A percentile compares a stretch with the other conserved stretches of the same genome.
phyloP scores from a whole-genome alignment of 1,140 invertebrate species.

The Venturia canescens region DNA sequence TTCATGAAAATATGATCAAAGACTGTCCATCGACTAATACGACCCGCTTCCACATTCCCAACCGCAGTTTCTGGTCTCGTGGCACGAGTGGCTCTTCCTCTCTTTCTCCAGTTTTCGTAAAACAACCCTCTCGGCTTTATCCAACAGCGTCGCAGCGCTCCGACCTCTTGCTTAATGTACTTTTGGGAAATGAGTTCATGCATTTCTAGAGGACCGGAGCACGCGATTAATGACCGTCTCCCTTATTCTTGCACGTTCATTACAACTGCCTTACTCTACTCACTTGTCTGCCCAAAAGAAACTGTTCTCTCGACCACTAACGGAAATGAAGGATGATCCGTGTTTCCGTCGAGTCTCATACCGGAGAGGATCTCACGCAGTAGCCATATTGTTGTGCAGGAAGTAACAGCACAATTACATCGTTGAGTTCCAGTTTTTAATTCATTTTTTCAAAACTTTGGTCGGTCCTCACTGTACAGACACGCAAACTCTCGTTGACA shows the following conservation, averaged over 20 bases:
- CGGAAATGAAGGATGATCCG: constrained; percentile 3
- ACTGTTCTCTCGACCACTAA: constrained; percentile 20
- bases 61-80: constrained; percentile 34
- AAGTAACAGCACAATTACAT: too few species aligned
- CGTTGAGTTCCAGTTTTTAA: too few species aligned
- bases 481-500: too few species aligned
- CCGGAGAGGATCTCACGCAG: not conserved
- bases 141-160: constrained; percentile 27
- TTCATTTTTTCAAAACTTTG: too few species aligned
- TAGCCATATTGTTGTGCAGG: too few species aligned
- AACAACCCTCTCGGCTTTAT: constrained; percentile 19
- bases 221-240: constrained; percentile 34
- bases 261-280: constrained; percentile 9
- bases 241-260: constrained; percentile 35
- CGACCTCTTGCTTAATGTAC: constrained; percentile 59
- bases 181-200: constrained; percentile 63
- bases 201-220: constrained; percentile 48
- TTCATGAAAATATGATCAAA: too few species aligned
- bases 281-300: constrained; percentile 12
- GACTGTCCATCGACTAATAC: too few species aligned
- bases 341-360: not conserved
- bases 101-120: not conserved
- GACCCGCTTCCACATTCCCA: too few species aligned
- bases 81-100: not conserved
- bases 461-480: too few species aligned